These are phyloP conservation scores for Coelinius sp. DNA, from an alignment of 2,888 invertebrate genomes.

Conservation along the genomic window DNA sequence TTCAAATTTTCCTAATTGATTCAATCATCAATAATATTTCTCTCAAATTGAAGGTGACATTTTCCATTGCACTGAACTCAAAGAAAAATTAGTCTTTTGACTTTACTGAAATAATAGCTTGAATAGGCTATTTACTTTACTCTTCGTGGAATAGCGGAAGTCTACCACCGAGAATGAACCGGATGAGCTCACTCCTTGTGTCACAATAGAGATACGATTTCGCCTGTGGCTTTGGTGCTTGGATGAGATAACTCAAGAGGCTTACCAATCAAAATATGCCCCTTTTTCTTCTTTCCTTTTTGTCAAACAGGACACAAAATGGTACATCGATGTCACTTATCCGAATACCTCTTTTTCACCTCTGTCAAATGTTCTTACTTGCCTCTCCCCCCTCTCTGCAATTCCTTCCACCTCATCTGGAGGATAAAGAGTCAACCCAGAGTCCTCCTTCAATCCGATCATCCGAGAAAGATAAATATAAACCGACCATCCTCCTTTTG, in stretches of 20 bases:
- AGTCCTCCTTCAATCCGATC: conserved; percentile 29
- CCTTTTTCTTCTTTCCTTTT: conserved; percentile 51
- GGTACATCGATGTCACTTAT: conserved; percentile 24
- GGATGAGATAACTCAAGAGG: conserved; percentile 23
- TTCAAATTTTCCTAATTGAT: background rate
- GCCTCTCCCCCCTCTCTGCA: background rate
- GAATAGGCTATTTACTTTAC: conserved; percentile 60
- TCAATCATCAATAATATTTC: background rate
- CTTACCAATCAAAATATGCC: conserved; percentile 62
- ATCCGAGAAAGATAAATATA: conserved; percentile 32
- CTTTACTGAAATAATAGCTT: conserved; percentile 62
- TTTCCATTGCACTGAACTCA: background rate
- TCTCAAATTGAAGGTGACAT: background rate
- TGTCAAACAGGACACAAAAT: background rate
- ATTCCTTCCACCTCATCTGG: conserved; percentile 18
- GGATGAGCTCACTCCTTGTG: conserved; percentile 62
- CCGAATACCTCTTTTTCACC: conserved; percentile 42
- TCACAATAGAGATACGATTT: conserved; percentile 47
- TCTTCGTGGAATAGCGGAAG: conserved; percentile 65
- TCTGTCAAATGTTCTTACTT: conserved; percentile 50
- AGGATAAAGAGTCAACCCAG: conserved; percentile 32
- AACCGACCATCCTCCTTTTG: conserved; percentile 24
- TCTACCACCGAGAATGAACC: conserved; percentile 61
- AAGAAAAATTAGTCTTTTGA: conserved; percentile 48
- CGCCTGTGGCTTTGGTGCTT: background rate